Base-by-base conservation (phyloP, 2,888 invertebrate species). In the Amblyjoppa proteus region DNA sequence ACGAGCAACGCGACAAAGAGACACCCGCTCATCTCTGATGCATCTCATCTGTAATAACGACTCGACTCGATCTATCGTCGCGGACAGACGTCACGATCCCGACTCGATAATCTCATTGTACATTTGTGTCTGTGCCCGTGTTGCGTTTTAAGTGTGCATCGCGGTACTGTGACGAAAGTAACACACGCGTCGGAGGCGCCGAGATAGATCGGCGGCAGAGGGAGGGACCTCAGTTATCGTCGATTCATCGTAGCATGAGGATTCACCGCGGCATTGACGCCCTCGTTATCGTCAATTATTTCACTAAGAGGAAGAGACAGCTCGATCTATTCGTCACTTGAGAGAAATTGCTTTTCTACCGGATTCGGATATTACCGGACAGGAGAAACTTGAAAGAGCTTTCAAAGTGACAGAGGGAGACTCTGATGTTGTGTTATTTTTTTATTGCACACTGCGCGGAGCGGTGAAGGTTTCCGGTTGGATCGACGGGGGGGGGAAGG, bases 181-280 rank as follows among this genome's bases (percentile, higher is more conserved):
- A 53, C 5, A 13, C 53, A 31, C 38, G 53, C n/a, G 25, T 41
- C 66, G 13, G 20, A 58, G 28, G 25, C 11, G n/a, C 31, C 31
- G 73, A 77, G 82, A 76, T 51, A 66, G 61, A 75, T 73, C 74
- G 70, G 75, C 69, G 66, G 66, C 53, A 77, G 64, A 74, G 79
- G 66, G 61, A 49, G 76, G 76, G 76, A 84, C 77, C 73, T 81
- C 87, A 83, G 79, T 88, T 85, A 86, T 75, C 71, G 51, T 75
- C 73, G 77, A 79, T 80, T 74, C 80, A 83, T 75, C 83, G 80
- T 64, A 79, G 76, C 85, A 85, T 85, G 83, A 77, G 78, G 82
- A 82, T 82, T 76, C 61, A 76, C 61, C 28, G 70, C 61, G 51
- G 38, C 66, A 56, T 58, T 16, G 31, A 38, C 61, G 61, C 7